A percentile compares a stretch with the other conserved stretches of the same genome.
Evolutionary conservation across 1,140 invertebrate species (phyloP).

Genomic region (Rhysida immarginata): DNA sequence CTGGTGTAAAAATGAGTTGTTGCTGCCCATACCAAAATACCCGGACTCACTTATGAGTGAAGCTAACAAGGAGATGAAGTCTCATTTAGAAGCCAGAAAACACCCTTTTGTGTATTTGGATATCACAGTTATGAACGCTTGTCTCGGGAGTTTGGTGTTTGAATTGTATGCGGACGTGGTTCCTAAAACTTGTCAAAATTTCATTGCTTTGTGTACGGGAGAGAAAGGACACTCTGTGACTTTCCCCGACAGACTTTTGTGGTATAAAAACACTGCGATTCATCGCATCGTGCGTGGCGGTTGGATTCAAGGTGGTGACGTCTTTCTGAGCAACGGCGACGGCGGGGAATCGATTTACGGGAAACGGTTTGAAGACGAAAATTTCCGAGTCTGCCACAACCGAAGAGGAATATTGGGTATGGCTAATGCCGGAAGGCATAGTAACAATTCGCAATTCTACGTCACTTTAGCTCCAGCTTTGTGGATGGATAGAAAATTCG

Average conservation of each 20-base stretch:
- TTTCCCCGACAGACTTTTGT: background rate
- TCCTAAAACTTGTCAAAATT: background rate
- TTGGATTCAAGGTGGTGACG: slow-evolving; percentile 4
- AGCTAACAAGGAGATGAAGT: background rate
- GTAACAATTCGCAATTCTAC: slow-evolving; percentile 1
- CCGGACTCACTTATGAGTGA: background rate
- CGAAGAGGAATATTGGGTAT: slow-evolving; percentile 1
- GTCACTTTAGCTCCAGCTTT: background rate
- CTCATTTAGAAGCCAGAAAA: background rate
- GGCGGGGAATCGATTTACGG: background rate
- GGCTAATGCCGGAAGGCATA: background rate
- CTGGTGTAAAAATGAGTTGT: background rate
- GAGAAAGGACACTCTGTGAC: background rate
- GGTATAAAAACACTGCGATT: background rate
- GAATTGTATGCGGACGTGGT: too few species aligned
- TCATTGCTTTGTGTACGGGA: background rate
- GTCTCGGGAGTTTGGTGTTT: background rate
- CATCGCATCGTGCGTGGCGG: background rate
- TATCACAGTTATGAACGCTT: background rate
- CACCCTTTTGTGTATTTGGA: background rate
- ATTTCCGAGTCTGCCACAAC: background rate
- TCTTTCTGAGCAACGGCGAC: background rate
- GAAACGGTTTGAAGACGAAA: background rate
- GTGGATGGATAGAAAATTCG: background rate
- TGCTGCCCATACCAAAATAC: background rate